A percentile compares a stretch with the other conserved stretches of the same genome.
These are phyloP conservation scores for Turritopsis dohrnii DNA, from an alignment of 30 jellyfish, hydroid and myxozoan species.

Conservation along the genomic window DNA sequence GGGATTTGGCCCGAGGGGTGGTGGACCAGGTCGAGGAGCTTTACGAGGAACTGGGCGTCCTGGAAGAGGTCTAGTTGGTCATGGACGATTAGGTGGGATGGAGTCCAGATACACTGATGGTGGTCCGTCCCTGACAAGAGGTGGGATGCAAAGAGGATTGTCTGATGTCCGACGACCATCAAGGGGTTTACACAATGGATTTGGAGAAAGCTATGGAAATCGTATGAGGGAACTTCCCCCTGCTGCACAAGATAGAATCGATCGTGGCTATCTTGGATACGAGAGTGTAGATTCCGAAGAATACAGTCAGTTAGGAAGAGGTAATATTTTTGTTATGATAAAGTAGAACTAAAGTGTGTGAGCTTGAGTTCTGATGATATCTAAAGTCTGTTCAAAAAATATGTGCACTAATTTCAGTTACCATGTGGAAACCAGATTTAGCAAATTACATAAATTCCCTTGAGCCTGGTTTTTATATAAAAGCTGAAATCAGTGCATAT, in stretches of 20 bases:
- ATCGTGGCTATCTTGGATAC: neutral
- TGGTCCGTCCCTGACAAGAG: constrained; percentile 11
- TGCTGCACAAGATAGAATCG: neutral
- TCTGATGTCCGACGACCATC: neutral
- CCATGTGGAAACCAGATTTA: too few relatives aligned
- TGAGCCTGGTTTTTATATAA: too few relatives aligned
- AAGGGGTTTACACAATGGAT: too few relatives aligned
- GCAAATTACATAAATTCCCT: too few relatives aligned
- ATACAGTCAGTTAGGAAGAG: neutral
- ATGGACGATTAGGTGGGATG: neutral
- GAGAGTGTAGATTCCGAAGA: neutral
- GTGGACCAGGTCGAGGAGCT: neutral
- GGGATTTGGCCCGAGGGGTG: neutral
- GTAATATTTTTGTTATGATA: neutral
- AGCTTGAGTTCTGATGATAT: neutral
- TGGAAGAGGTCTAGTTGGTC: neutral
- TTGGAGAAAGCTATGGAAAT: neutral
- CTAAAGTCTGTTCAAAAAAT: too few relatives aligned
- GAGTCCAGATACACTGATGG: neutral
- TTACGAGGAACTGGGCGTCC: neutral
- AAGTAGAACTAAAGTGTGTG: neutral
- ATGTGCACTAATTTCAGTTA: too few relatives aligned
- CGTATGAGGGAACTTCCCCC: neutral
- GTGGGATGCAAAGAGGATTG: constrained; percentile 9
- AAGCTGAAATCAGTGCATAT: too few relatives aligned